These are phyloP conservation scores for Heteromurus nitidus DNA, from an alignment of 2,888 invertebrate genomes.

Conservation along the genomic window DNA sequence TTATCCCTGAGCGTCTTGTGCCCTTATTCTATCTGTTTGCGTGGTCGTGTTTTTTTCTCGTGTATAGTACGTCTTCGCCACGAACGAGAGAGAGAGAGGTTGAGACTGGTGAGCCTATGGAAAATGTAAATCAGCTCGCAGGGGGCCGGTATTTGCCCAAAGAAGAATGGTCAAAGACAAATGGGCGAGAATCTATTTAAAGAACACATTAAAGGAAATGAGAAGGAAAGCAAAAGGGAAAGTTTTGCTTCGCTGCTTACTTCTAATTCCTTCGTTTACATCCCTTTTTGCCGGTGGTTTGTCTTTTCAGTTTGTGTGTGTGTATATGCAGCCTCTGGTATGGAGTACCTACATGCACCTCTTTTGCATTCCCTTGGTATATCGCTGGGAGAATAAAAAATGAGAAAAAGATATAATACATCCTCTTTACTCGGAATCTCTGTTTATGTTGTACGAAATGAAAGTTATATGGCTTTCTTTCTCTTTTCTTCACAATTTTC, in stretches of 20 bases:
- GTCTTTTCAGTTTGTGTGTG: not conserved
- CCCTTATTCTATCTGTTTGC: not conserved
- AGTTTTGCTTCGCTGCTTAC: conserved; percentile 31
- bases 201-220: conserved; percentile 59
- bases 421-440: too few species aligned
- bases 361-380: too few species aligned
- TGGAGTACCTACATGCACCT: too few species aligned
- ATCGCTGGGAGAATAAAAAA: too few species aligned
- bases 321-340: conserved; percentile 24
- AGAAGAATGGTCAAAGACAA: conserved; percentile 54
- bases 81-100: not conserved
- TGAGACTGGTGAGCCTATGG: not conserved
- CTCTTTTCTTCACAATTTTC: too few species aligned
- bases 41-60: not conserved
- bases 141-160: conserved; percentile 43
- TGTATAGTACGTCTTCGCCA: not conserved
- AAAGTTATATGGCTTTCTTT: too few species aligned
- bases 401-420: too few species aligned
- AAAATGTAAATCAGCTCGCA: conserved; percentile 53
- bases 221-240: conserved; percentile 17
- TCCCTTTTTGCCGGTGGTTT: conserved; percentile 6
- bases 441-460: too few species aligned
- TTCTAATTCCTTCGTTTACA: conserved; percentile 39
- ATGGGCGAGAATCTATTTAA: conserved; percentile 52
- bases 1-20: not conserved